Evolutionary conservation across 1,140 invertebrate species (phyloP).

Genomic region (Eriosoma lanigerum): DNA sequence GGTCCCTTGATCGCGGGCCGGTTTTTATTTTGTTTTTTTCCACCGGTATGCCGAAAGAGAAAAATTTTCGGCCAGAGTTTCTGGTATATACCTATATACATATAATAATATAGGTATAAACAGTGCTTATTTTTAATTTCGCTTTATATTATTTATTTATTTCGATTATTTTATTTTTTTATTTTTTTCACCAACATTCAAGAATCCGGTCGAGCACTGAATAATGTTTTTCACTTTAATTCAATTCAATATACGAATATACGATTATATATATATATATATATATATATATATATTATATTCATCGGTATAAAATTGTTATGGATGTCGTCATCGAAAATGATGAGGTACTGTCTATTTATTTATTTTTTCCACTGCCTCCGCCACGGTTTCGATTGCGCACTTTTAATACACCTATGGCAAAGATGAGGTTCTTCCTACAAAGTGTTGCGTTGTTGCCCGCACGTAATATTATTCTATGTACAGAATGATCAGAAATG

Average conservation of each 20-base stretch:
- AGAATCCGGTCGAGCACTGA: constrained; percentile 33
- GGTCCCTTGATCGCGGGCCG: constrained; percentile 10
- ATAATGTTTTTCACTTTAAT: constrained; percentile 23
- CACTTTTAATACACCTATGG: too few relatives aligned
- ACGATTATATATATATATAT: not conserved
- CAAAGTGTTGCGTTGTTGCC: too few relatives aligned
- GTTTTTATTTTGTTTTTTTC: constrained; percentile 30
- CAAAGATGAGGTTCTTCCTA: too few relatives aligned
- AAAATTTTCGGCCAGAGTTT: not conserved
- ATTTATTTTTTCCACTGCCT: not conserved
- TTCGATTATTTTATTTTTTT: not conserved
- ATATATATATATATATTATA: too few relatives aligned
- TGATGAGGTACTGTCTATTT: not conserved
- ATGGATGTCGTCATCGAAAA: too few relatives aligned
- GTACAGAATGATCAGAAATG: too few relatives aligned
- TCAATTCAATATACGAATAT: not conserved
- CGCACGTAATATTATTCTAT: too few relatives aligned
- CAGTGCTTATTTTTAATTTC: not conserved
- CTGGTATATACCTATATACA: not conserved
- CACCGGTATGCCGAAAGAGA: constrained; percentile 22
- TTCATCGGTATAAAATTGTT: too few relatives aligned
- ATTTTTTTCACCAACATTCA: not conserved
- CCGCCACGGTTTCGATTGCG: not conserved
- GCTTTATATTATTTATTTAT: constrained; percentile 24
- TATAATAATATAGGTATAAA: not conserved